Evolutionary conservation across 1,140 invertebrate genomes (phyloP).

Genomic region (Helicoverpa zea): DNA sequence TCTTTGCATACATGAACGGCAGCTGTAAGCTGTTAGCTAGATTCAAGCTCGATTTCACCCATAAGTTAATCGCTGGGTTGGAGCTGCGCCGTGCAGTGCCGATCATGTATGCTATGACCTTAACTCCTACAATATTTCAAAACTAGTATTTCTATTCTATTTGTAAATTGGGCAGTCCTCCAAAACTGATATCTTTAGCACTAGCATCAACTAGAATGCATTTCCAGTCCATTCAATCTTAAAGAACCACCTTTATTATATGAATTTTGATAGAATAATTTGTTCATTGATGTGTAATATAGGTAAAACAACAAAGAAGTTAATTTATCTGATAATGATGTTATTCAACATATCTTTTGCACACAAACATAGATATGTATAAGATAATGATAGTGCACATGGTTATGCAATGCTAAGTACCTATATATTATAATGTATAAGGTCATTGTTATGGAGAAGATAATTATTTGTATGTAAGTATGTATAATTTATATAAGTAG

Average conservation of each 20-base stretch:
- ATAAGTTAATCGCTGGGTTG: no score
- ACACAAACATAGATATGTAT: not conserved
- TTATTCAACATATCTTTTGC: conserved; percentile 8
- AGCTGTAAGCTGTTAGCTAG: no score
- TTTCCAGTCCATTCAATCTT: not conserved
- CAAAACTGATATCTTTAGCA: not conserved
- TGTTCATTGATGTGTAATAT: not conserved
- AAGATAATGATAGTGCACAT: not conserved
- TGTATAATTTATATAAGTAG: no score
- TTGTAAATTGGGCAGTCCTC: not conserved
- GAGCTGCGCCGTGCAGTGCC: no score
- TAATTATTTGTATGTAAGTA: not conserved
- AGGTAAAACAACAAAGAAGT: not conserved
- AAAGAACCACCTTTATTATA: no score
- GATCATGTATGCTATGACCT: no score
- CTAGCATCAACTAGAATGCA: not conserved
- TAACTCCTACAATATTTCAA: no score
- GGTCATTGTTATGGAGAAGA: not conserved
- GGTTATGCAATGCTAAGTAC: not conserved
- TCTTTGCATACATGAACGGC: no score
- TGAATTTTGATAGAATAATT: no score
- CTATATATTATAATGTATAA: not conserved
- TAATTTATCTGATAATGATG: conserved; percentile 2
- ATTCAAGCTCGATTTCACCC: no score
- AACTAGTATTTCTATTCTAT: not conserved